A percentile compares a stretch with the other conserved stretches of the same genome.
These are phyloP conservation scores for Amphiura filiformis DNA, from an alignment of 35 echinoderm and acorn worm genomes.

Conservation along the genomic window DNA sequence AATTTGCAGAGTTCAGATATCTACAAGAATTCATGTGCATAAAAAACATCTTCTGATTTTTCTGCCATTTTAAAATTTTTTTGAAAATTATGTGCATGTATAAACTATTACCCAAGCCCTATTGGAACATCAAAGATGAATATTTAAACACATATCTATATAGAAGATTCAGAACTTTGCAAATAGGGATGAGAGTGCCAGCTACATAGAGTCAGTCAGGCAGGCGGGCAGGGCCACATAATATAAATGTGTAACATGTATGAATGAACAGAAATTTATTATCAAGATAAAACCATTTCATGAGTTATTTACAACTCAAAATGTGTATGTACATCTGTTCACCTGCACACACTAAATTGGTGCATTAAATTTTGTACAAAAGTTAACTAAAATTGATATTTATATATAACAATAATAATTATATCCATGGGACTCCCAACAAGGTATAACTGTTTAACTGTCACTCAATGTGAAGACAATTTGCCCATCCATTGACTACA, in stretches of 20 bases:
- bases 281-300: not conserved
- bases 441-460: not conserved
- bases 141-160: not conserved
- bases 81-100: no score
- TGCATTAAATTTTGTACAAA: slow-evolving; percentile 7
- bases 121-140: not conserved
- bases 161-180: slow-evolving; percentile 4
- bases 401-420: slow-evolving; percentile 7
- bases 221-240: no score
- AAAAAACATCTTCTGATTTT: not conserved
- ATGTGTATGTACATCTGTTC: not conserved
- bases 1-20: not conserved
- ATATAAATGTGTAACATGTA: slow-evolving; percentile 11
- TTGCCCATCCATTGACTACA: not conserved
- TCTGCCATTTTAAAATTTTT: not conserved
- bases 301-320: slow-evolving; percentile 3
- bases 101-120: no score
- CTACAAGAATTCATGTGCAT: not conserved
- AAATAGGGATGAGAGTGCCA: not conserved
- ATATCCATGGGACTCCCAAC: not conserved
- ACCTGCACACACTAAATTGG: slow-evolving; percentile 9
- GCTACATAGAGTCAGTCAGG: no score
- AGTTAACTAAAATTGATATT: slow-evolving; percentile 8
- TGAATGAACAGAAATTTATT: slow-evolving; percentile 1
- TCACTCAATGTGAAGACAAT: not conserved